Conservation (phyloP, 1,140 invertebrate species). For the Coptotermes formosanus region DNA sequence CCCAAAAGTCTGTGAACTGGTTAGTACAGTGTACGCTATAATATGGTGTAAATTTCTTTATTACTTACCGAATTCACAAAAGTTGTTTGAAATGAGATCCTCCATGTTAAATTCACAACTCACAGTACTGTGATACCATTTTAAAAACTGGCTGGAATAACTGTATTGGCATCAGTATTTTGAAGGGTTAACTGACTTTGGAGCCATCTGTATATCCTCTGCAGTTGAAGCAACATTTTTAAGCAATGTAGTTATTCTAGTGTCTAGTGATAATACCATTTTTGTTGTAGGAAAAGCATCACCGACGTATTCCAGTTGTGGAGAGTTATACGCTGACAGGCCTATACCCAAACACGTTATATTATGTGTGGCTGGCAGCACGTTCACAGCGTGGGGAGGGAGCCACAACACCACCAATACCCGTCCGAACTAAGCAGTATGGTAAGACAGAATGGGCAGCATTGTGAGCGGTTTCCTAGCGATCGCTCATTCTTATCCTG, state of each 20-base stretch:
- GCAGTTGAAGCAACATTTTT: neutral
- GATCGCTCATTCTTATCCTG: neutral
- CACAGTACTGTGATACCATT: too few species aligned
- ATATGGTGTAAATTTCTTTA: too few species aligned
- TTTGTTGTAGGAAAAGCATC: constrained; percentile 56
- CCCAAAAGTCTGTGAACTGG: too few species aligned
- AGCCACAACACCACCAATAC: constrained; percentile 89
- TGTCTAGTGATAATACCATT: neutral
- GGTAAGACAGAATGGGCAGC: constrained; percentile 67
- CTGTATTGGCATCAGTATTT: too few species aligned
- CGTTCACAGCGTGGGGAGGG: constrained; percentile 89
- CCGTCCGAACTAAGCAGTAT: constrained; percentile 93
- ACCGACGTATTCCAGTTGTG: constrained; percentile 72
- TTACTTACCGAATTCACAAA: too few species aligned
- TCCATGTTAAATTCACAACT: too few species aligned
- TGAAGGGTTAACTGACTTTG: too few species aligned
- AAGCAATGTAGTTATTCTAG: neutral
- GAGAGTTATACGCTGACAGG: constrained; percentile 83
- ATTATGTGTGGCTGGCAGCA: constrained; percentile 94
- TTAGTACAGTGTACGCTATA: too few species aligned
- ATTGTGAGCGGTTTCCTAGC: neutral
- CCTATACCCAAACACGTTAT: constrained; percentile 92
- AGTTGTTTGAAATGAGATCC: too few species aligned
- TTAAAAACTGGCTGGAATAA: too few species aligned
- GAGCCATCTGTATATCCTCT: neutral